Evolutionary conservation across 2,113 vertebrate genomes (phyloP).

Genomic region (Sitta europaea): DNA sequence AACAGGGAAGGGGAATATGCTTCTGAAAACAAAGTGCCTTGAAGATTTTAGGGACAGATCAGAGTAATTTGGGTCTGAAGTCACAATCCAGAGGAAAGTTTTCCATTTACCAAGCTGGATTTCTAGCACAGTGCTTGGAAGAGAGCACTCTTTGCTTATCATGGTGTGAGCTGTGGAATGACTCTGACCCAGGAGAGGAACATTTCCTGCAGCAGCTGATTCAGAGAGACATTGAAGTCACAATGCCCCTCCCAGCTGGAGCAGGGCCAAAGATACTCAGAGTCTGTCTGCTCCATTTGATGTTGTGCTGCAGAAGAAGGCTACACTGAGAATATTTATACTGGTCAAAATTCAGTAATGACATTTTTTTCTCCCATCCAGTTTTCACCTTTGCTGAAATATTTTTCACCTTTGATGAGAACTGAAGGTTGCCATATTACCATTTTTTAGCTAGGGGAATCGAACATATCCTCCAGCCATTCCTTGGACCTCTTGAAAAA

Average conservation of each 20-base stretch:
- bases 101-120: neutral
- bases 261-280: neutral
- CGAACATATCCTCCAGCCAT: neutral
- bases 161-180: neutral
- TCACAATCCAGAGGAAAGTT: neutral
- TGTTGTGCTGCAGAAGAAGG: neutral
- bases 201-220: slow-evolving; percentile 21
- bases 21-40: neutral
- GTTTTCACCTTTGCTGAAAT: neutral
- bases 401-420: neutral
- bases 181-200: slow-evolving; percentile 1
- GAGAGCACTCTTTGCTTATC: neutral
- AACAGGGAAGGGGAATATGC: neutral
- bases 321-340: neutral
- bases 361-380: neutral
- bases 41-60: neutral
- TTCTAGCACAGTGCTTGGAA: neutral
- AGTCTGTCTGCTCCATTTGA: neutral
- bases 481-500: neutral
- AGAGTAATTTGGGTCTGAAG: neutral
- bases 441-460: neutral
- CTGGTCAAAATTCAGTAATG: neutral
- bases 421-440: neutral
- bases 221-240: neutral
- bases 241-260: neutral